phyloP scores from a whole-genome alignment of 2,888 invertebrate species.

The Arenicola marina region DNA sequence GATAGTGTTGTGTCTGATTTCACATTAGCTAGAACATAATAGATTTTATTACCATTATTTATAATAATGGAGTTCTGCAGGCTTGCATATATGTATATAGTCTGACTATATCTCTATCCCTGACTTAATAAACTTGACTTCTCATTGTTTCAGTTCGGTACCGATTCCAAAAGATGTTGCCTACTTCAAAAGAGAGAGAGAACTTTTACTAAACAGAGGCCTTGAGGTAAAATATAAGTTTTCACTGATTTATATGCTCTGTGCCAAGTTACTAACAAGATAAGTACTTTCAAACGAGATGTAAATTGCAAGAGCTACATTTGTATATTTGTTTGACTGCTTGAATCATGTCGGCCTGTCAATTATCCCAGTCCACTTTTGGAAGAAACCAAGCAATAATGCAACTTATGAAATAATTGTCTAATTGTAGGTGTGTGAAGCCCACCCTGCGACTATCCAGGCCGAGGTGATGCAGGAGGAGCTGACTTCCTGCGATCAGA shows the following conservation, averaged over 20 bases:
- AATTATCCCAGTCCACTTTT: neutral
- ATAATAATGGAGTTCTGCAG: too few relatives aligned
- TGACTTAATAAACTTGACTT: too few relatives aligned
- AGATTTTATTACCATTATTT: too few relatives aligned
- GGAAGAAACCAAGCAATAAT: neutral
- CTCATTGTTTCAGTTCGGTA: slow-evolving; percentile 45
- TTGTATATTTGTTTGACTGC: neutral
- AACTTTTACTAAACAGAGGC: slow-evolving; percentile 46
- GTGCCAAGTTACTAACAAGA: too few relatives aligned
- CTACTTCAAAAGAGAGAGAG: slow-evolving; percentile 51
- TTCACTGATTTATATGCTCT: too few relatives aligned
- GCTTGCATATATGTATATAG: too few relatives aligned
- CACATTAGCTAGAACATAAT: too few relatives aligned
- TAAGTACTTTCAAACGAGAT: neutral
- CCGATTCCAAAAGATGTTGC: slow-evolving; percentile 53
- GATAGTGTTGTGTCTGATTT: too few relatives aligned
- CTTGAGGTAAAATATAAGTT: slow-evolving; percentile 43
- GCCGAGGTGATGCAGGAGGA: slow-evolving; percentile 56
- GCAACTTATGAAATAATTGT: neutral
- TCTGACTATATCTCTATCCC: too few relatives aligned
- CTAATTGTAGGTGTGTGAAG: slow-evolving; percentile 51
- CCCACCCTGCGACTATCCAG: slow-evolving; percentile 50
- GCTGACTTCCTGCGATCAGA: slow-evolving; percentile 42
- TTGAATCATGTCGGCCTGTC: neutral
- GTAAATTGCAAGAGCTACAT: neutral